These are phyloP conservation scores for Xylocopa sonorina DNA, from an alignment of 1,140 invertebrate species.

Conservation along the genomic window DNA sequence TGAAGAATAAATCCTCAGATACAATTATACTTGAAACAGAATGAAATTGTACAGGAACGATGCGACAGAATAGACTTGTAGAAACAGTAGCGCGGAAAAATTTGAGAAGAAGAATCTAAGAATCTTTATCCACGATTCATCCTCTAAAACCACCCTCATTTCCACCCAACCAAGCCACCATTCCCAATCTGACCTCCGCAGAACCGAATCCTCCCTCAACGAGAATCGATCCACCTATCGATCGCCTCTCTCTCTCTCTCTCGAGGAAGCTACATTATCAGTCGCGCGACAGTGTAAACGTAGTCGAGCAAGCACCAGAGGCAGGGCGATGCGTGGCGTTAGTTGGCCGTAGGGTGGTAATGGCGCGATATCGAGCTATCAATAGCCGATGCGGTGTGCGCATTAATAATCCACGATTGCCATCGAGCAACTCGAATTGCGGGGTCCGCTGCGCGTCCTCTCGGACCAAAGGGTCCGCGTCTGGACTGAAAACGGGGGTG, in stretches of 20 bases:
- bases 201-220: not conserved
- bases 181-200: too few species aligned
- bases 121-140: too few species aligned
- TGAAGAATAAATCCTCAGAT: too few species aligned
- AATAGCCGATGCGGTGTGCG: constrained; percentile 61
- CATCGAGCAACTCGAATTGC: constrained; percentile 54
- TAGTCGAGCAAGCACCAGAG: constrained; percentile 19
- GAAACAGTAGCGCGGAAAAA: too few species aligned
- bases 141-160: not conserved
- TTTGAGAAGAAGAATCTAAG: too few species aligned
- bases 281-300: constrained; percentile 57
- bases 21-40: too few species aligned
- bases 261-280: constrained; percentile 50
- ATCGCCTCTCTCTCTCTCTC: not conserved
- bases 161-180: too few species aligned
- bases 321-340: not conserved
- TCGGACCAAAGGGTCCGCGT: constrained; percentile 2
- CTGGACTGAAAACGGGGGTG: constrained; percentile 8
- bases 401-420: constrained; percentile 68
- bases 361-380: constrained; percentile 64
- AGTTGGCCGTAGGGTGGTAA: constrained; percentile 46
- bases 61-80: too few species aligned
- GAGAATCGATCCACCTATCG: constrained; percentile 20
- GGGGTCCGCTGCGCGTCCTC: constrained; percentile 48
- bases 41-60: too few species aligned